These are phyloP conservation scores for Chesias legatella DNA, from an alignment of 2,888 invertebrate genomes.

Conservation along the genomic window DNA sequence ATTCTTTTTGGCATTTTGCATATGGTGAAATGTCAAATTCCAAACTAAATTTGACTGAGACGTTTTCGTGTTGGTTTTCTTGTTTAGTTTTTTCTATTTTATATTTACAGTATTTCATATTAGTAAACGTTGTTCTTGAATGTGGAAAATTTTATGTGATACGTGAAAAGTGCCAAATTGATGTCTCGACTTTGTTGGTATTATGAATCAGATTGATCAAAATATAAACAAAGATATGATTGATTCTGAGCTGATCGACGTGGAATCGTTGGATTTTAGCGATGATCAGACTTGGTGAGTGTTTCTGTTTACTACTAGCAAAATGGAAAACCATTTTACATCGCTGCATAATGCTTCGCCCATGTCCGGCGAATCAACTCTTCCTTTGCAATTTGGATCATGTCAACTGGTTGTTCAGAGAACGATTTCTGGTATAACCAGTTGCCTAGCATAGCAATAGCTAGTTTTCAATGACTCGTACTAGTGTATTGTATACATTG, in stretches of 20 bases:
- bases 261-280: slow-evolving; percentile 76
- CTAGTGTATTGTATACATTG: slow-evolving; percentile 16
- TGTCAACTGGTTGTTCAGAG: slow-evolving; percentile 27
- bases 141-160: slow-evolving; percentile 60
- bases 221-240: slow-evolving; percentile 80
- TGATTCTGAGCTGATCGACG: slow-evolving; percentile 79
- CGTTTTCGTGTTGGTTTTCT: slow-evolving; percentile 65
- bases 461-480: slow-evolving; percentile 21
- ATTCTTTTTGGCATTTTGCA: slow-evolving; percentile 48
- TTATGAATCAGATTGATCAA: slow-evolving; percentile 74
- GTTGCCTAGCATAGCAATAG: slow-evolving; percentile 17
- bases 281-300: slow-evolving; percentile 82
- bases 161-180: slow-evolving; percentile 74
- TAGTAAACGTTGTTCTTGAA: slow-evolving; percentile 63
- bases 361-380: slow-evolving; percentile 37
- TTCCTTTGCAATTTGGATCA: slow-evolving; percentile 31
- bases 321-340: slow-evolving; percentile 9
- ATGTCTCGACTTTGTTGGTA: slow-evolving; percentile 63
- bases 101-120: slow-evolving; percentile 59
- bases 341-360: slow-evolving; percentile 31
- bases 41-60: slow-evolving; percentile 69
- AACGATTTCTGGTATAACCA: slow-evolving; percentile 37
- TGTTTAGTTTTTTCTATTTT: slow-evolving; percentile 58
- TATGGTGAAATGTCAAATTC: slow-evolving; percentile 68
- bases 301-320: slow-evolving; percentile 11